phyloP scores from a whole-genome alignment of 2,888 invertebrate genomes.

The Sphaerophoria taeniata region DNA sequence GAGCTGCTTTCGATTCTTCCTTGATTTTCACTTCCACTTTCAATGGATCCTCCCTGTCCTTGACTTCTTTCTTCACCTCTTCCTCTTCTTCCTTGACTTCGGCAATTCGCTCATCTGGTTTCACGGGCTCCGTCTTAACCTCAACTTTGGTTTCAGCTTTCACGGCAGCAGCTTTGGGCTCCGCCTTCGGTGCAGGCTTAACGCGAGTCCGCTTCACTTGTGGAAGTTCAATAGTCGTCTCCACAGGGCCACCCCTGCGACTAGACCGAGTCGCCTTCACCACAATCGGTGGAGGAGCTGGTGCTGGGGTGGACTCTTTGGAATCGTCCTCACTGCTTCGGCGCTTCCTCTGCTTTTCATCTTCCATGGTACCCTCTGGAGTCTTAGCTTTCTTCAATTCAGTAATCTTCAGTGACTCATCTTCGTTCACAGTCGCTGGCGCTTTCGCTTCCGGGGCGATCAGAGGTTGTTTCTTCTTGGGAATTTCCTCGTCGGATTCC shows the following conservation, averaged over 20 bases:
- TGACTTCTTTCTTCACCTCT: conserved; percentile 3
- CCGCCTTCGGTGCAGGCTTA: conserved; percentile 60
- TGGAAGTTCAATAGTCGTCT: conserved; percentile 77
- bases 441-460: not conserved
- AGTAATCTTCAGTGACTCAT: not conserved
- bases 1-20: not conserved
- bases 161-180: not conserved
- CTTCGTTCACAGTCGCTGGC: conserved; percentile 2
- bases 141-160: not conserved
- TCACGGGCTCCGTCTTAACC: not conserved
- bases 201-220: conserved; percentile 78
- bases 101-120: not conserved
- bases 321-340: conserved; percentile 78
- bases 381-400: not conserved
- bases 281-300: conserved; percentile 18
- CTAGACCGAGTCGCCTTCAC: conserved; percentile 77
- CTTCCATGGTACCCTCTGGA: not conserved
- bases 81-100: conserved; percentile 32
- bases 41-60: not conserved
- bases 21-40: conserved; percentile 46
- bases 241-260: conserved; percentile 78
- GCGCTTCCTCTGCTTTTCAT: conserved; percentile 77
- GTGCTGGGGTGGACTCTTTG: conserved; percentile 36
- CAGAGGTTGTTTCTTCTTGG: conserved; percentile 42
- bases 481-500: conserved; percentile 39